Conservation (phyloP, 2,888 invertebrate genomes). For the Strigamia transsilvanica region DNA sequence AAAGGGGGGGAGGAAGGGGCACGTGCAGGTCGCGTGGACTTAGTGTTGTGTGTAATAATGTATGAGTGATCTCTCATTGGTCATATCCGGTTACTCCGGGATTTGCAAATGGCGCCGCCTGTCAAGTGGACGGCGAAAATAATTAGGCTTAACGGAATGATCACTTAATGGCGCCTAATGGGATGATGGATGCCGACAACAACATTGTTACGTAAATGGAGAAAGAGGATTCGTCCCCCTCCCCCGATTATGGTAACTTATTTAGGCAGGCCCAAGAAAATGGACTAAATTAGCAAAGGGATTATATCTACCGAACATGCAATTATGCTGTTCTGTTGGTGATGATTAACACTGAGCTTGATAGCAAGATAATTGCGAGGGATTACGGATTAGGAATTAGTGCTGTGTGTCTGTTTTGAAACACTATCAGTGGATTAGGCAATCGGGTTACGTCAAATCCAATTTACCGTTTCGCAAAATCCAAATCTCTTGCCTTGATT, state of each 20-base stretch:
- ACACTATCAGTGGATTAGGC: neutral
- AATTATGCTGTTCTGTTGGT: neutral
- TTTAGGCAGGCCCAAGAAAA: conserved; percentile 42
- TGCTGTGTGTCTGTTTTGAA: neutral
- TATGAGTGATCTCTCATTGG: conserved; percentile 49
- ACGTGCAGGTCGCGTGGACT: conserved; percentile 48
- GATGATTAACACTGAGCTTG: too few species aligned
- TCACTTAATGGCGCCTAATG: conserved; percentile 47
- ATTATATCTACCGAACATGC: neutral
- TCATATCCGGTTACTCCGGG: conserved; percentile 43
- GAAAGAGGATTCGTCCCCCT: conserved; percentile 36
- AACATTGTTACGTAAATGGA: conserved; percentile 47
- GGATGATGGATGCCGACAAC: conserved; percentile 48
- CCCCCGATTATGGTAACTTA: conserved; percentile 1
- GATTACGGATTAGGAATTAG: neutral
- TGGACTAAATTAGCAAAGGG: conserved; percentile 28
- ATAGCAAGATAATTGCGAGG: conserved; percentile 13
- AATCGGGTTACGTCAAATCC: conserved; percentile 15
- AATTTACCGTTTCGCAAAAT: neutral
- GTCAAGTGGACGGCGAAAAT: conserved; percentile 48
- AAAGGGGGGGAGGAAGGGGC: conserved; percentile 30
- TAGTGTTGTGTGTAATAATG: conserved; percentile 48
- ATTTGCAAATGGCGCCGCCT: conserved; percentile 49
- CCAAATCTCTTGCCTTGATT: too few species aligned
- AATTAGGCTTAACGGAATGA: conserved; percentile 47